Evolutionary conservation across 2,797 vertebrate genomes (phyloP), one percentile per base, ranked within the genome.

Genomic region (Xenops minutus): DNA sequence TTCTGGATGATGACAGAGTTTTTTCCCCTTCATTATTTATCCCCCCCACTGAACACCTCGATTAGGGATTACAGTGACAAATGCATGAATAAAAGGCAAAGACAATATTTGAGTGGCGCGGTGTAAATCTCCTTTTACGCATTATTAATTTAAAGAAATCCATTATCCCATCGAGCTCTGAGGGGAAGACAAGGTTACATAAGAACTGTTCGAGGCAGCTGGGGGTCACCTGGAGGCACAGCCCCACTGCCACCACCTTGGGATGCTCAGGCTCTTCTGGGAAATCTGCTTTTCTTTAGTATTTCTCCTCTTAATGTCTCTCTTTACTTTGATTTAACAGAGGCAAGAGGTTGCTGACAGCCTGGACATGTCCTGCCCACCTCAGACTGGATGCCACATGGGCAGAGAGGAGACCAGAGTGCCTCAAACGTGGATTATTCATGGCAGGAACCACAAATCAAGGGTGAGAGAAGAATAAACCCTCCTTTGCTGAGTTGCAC

Each of bases 101-200:
- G 98, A 98, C 98, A 97, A 98, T 98, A 98, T 97, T 98, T 96
- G 95, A 84, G 97, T 94, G 44, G 76, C 12, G 79, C n/a, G 34
- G 93, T 94, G 98, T 98, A 98, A 98, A 98, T 98, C 98, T 98
- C 97, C 94, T 88, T 96, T 96, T 96, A 91, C 96, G 94, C 98
- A 89, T 98, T 97, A 98, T 98, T 98, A 98, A 98, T 98, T 97
- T 98, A 96, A 95, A 97, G 97, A 91, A 98, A 94, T 93, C 97
- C 97, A 97, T 98, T 97, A 95, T 20, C 63, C 86, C 95, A 43
- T 59, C 46, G 69, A 91, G 97, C 97, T 91, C 86, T 16, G 97
- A 85, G 95, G 97, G 94, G 96, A 95, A 55, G 96, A 95, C 92
- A 67, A 96, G 96, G 95, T 87, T 88, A 72, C 88, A 54, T 85